Base-by-base conservation (phyloP, 2,113 vertebrate genomes). In the Gadus macrocephalus region DNA sequence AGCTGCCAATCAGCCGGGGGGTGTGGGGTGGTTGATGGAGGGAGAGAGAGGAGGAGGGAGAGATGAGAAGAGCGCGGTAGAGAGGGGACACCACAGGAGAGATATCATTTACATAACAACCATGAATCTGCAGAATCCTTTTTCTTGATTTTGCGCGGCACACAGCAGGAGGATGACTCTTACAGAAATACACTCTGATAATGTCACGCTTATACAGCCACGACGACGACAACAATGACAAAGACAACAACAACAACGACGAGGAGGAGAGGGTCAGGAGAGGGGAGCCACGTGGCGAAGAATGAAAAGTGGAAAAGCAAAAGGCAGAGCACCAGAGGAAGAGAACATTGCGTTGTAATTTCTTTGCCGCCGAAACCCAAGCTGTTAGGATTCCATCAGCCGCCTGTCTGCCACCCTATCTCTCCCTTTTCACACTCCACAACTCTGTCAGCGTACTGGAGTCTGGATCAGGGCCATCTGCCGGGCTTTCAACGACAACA, bases 1-100 rank as follows among this genome's bases (percentile, higher is more conserved):
- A 75, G 86, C 88, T 90, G 88, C 84, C 72, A 80, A 14, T 86
- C 83, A 84, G 83, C 80, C 70, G 53, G 27, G 77, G 35, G 77
- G 63, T 19, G 65, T 9, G 72, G 70, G 20, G 49, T 6, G n/a
- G 56, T 14, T 25, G 25, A 78, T 63, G 64, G 75, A 75, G 15
- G 63, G 42, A 11, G 75, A 75, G 15, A 70, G 42, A 11, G 62
- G 64, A 38, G 68, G 0, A 70, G 65, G 58, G 62, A n/a, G 67
- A 42, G 2, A 56, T 14, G 12, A 22, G 15, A 22, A 22, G 20
- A 56, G 22, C 1, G 11, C 3, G 42, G 20, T 15, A 19, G 49
- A 38, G 27, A 14, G 72, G 28, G 19, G 22, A 17, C 9, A 35
- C 62, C 69, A 76, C 16, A 76, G 65, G 17, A 81, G 65, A 79